Conservation (phyloP, 2,888 invertebrate genomes). For the Trichacis sp. region DNA sequence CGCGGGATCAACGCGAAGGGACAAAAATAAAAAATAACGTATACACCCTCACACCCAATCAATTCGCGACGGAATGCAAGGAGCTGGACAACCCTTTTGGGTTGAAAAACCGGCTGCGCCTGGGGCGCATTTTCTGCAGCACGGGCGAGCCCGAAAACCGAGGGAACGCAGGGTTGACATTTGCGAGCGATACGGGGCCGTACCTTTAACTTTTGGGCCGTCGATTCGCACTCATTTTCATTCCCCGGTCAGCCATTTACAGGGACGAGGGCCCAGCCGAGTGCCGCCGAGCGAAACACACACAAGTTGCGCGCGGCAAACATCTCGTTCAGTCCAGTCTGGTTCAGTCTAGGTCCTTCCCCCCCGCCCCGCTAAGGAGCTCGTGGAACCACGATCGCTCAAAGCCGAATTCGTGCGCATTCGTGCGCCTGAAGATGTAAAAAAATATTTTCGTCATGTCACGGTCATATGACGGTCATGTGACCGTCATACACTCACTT, state of each 20-base stretch:
- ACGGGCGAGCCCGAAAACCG: background rate
- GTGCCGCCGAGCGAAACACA: conserved; percentile 11
- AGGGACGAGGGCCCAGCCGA: conserved; percentile 11
- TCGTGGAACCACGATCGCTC: conserved; percentile 6
- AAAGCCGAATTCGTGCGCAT: too few relatives aligned
- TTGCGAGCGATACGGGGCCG: conserved; percentile 11
- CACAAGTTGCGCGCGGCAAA: conserved; percentile 19
- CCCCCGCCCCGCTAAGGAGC: background rate
- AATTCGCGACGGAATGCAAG: conserved; percentile 14
- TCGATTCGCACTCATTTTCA: conserved; percentile 38
- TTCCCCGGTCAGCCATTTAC: conserved; percentile 41
- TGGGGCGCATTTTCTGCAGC: background rate
- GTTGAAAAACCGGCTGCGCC: conserved; percentile 5
- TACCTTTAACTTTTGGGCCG: conserved; percentile 32
- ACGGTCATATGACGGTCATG: too few relatives aligned
- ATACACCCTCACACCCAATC: conserved; percentile 16
- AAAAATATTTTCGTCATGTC: too few relatives aligned
- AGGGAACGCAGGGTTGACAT: background rate
- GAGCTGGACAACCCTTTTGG: conserved; percentile 16
- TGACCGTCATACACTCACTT: too few relatives aligned
- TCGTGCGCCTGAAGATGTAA: too few relatives aligned
- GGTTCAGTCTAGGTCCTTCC: too few relatives aligned
- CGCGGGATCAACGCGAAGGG: background rate
- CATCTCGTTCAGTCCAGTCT: background rate
- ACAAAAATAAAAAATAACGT: conserved; percentile 3